phyloP scores from a whole-genome alignment of 2,797 vertebrate genomes.

The Leucoraja ocellata region DNA sequence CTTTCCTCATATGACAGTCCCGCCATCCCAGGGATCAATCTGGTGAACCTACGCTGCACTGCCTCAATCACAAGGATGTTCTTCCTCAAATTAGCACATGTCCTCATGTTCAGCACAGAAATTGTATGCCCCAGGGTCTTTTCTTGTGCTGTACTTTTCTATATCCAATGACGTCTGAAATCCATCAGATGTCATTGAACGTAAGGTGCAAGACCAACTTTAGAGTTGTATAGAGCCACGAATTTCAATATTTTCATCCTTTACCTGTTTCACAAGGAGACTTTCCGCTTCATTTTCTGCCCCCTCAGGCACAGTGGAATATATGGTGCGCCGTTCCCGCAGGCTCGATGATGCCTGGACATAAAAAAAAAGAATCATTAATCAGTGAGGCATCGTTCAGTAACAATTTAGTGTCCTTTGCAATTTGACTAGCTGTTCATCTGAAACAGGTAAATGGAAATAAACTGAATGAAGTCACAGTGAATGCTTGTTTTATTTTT shows the following conservation, averaged over 20 bases:
- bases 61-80: too few relatives aligned
- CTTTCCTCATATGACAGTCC: too few relatives aligned
- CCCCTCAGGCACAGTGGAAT: constrained; percentile 83
- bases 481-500: neutral
- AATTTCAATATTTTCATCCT: neutral
- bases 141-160: too few relatives aligned
- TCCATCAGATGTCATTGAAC: neutral
- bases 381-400: neutral
- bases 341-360: constrained; percentile 76
- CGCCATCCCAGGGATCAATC: too few relatives aligned
- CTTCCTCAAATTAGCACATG: too few relatives aligned
- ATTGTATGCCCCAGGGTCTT: too few relatives aligned
- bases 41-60: too few relatives aligned
- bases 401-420: neutral
- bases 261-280: constrained; percentile 95
- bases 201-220: neutral
- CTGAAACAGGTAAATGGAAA: neutral
- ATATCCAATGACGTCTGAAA: neutral
- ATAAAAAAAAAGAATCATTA: neutral
- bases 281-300: constrained; percentile 81
- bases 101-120: too few relatives aligned
- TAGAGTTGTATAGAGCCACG: neutral
- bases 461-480: neutral
- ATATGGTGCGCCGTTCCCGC: constrained; percentile 79
- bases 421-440: neutral